Conservation (phyloP, 1,140 invertebrate species). For the Lepidurus apus region DNA sequence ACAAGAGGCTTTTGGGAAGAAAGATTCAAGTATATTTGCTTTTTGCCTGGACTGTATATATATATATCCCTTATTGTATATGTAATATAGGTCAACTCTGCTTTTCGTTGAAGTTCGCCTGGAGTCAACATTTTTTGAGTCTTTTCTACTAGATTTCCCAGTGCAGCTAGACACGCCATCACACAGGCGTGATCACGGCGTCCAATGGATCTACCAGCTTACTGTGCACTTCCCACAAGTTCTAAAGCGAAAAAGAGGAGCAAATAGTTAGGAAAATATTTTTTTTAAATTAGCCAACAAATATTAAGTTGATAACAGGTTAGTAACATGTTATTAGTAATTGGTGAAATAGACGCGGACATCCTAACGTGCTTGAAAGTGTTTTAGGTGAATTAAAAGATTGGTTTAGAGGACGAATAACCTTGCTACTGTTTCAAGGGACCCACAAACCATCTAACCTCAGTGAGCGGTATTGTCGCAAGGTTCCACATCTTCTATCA, state of each 20-base stretch:
- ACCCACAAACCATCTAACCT: neutral
- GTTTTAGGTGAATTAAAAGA: neutral
- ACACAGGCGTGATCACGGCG: neutral
- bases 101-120: neutral
- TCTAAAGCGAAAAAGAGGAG: constrained; percentile 45
- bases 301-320: neutral
- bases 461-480: neutral
- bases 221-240: constrained; percentile 48
- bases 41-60: constrained; percentile 16
- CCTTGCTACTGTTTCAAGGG: neutral
- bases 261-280: constrained; percentile 30
- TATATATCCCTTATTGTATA: constrained; percentile 10
- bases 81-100: constrained; percentile 9
- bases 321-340: neutral
- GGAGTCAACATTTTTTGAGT: neutral
- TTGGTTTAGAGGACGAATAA: neutral
- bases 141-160: neutral
- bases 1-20: constrained; percentile 1
- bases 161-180: too few species aligned
- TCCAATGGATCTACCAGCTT: constrained; percentile 44
- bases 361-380: constrained; percentile 3
- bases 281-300: neutral
- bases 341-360: neutral
- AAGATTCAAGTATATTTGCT: constrained; percentile 7
- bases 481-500: constrained; percentile 53